Percentiles rank a stretch among this genome's conserved stretches.
Evolutionary conservation across 2,113 vertebrate species (phyloP).

Genomic region (Osmerus eperlanus): DNA sequence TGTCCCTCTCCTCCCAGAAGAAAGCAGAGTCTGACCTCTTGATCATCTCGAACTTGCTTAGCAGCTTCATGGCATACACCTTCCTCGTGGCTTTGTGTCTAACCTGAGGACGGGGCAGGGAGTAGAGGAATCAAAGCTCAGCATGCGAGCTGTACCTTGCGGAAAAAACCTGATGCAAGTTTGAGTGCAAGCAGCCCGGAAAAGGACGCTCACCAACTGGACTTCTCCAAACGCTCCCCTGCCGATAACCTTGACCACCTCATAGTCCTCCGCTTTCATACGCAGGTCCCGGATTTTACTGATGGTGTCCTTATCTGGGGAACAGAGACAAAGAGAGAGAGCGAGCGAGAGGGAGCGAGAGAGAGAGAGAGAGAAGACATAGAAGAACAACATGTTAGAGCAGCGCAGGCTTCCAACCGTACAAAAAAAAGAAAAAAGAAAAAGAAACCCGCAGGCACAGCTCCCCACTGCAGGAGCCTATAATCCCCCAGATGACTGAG

Average conservation of each 20-base stretch:
- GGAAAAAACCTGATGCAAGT: not conserved
- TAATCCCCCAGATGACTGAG: slow-evolving; percentile 57
- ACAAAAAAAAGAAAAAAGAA: slow-evolving; percentile 7
- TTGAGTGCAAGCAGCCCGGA: not conserved
- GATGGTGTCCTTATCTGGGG: slow-evolving; percentile 93
- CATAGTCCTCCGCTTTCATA: slow-evolving; percentile 98
- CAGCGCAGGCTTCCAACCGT: not conserved
- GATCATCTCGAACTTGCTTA: slow-evolving; percentile 99
- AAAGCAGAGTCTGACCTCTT: slow-evolving; percentile 98
- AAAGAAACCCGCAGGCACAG: not conserved
- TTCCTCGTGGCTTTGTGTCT: slow-evolving; percentile 93
- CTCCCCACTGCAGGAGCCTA: slow-evolving; percentile 9
- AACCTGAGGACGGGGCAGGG: slow-evolving; percentile 71
- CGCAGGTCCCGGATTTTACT: slow-evolving; percentile 95
- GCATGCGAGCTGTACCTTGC: not conserved
- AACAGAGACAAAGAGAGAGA: slow-evolving; percentile 41
- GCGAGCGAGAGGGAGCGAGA: not conserved
- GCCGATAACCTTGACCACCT: slow-evolving; percentile 98
- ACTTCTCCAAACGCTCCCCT: slow-evolving; percentile 98
- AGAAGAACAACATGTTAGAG: not conserved
- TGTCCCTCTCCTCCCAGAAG: slow-evolving; percentile 99
- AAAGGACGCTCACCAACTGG: slow-evolving; percentile 82
- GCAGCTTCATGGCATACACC: slow-evolving; percentile 97
- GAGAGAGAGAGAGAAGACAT: slow-evolving; percentile 2
- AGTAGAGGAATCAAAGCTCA: not conserved